Conservation (phyloP, 2,797 vertebrate genomes). For the Sebastes diploproa region DNA sequence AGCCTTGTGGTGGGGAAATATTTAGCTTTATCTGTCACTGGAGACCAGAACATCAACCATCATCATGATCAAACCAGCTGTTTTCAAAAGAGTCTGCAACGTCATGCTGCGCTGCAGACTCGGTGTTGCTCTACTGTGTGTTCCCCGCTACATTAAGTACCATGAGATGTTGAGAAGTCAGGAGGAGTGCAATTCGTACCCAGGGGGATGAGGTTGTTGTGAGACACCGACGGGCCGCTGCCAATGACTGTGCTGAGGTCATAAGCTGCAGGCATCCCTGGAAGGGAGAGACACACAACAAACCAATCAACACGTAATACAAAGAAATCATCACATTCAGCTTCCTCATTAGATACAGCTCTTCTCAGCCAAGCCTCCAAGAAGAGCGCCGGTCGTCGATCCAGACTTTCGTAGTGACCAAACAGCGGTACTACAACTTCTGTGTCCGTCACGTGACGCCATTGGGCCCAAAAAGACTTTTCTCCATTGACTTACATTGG, state of each 20-base stretch:
- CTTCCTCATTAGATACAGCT: background rate
- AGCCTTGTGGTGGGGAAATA: background rate
- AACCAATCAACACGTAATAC: background rate
- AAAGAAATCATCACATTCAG: background rate
- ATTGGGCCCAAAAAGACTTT: no score
- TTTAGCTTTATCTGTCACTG: background rate
- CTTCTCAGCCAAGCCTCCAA: no score
- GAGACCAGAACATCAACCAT: no score
- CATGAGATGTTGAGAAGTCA: background rate
- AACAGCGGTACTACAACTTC: no score
- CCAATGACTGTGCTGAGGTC: slow-evolving; percentile 96
- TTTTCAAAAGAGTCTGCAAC: background rate
- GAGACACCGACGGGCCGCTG: slow-evolving; percentile 87
- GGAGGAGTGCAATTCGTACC: slow-evolving; percentile 80
- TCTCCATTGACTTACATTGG: no score
- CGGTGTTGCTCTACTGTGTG: background rate
- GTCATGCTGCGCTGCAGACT: background rate
- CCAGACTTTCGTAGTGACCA: no score
- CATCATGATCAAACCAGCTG: background rate
- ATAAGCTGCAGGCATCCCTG: slow-evolving; percentile 94
- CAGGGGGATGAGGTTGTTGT: slow-evolving; percentile 96
- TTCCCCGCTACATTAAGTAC: background rate
- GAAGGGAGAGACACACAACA: slow-evolving; percentile 2
- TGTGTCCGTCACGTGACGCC: no score
- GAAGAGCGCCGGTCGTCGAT: no score